Conservation (phyloP, 2,888 invertebrate species). For the Drosophila prostipennis region DNA sequence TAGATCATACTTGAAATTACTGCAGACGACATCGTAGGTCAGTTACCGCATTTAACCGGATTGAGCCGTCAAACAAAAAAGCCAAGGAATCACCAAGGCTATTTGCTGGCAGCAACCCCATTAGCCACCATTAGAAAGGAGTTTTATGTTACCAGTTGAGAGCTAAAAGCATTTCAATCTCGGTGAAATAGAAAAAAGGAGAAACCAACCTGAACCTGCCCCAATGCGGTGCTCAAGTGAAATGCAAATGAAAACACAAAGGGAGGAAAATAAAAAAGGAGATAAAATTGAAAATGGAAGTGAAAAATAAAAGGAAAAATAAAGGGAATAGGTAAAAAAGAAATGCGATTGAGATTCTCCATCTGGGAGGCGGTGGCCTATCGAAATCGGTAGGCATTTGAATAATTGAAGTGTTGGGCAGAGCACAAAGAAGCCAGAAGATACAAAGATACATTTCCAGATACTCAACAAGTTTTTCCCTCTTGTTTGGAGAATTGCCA, state of each 20-base stretch:
- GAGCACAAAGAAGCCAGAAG: conserved; percentile 38
- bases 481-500: conserved; percentile 39
- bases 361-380: conserved; percentile 20
- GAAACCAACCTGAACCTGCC: conserved; percentile 45
- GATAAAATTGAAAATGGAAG: conserved; percentile 41
- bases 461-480: conserved; percentile 64
- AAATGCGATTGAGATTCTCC: conserved; percentile 13
- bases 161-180: conserved; percentile 39
- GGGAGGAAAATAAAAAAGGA: conserved; percentile 12
- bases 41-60: conserved; percentile 12
- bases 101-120: conserved; percentile 42
- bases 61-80: conserved; percentile 17
- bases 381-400: conserved; percentile 46
- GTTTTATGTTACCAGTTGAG: conserved; percentile 61
- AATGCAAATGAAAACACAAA: conserved; percentile 50
- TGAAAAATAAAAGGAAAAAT: conserved; percentile 30
- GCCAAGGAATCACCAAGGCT: conserved; percentile 16
- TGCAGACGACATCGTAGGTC: not conserved
- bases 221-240: conserved; percentile 42
- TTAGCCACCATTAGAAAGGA: conserved; percentile 62
- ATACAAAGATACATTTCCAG: conserved; percentile 46
- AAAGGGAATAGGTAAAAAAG: conserved; percentile 10
- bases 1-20: not conserved
- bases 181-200: not conserved
- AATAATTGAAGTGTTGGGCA: conserved; percentile 74